A percentile compares a stretch with the other conserved stretches of the same genome.
Evolutionary conservation across 2,888 invertebrate species (phyloP).

Genomic region (Andricus quercusramuli): DNA sequence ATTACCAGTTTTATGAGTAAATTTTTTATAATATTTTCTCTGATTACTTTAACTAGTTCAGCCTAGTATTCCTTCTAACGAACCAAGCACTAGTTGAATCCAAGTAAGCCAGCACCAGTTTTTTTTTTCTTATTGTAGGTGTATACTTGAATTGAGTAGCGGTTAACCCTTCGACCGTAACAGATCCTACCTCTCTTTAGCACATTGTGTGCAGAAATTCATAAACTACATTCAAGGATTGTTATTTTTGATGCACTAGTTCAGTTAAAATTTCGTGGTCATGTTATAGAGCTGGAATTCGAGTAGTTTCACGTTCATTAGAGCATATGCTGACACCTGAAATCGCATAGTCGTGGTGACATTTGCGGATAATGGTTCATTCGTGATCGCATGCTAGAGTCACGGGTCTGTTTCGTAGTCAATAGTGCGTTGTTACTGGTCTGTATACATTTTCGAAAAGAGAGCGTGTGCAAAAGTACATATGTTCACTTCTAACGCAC

Average conservation of each 20-base stretch:
- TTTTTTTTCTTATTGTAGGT: no score
- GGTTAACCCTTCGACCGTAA: not conserved
- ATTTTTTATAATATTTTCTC: no score
- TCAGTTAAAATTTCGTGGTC: slow-evolving; percentile 4
- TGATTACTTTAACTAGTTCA: no score
- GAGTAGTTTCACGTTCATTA: slow-evolving; percentile 24
- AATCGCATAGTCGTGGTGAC: slow-evolving; percentile 12
- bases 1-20: no score
- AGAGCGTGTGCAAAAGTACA: not conserved
- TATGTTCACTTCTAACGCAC: slow-evolving; percentile 15
- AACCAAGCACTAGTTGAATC: no score
- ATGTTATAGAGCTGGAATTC: not conserved
- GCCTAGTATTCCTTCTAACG: no score
- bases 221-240: not conserved
- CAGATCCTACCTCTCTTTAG: not conserved
- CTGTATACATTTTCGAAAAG: not conserved
- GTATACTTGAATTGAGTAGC: no score
- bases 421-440: not conserved
- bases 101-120: no score
- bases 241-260: not conserved
- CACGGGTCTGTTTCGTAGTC: not conserved
- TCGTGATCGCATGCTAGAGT: slow-evolving; percentile 16
- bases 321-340: slow-evolving; percentile 20
- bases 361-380: slow-evolving; percentile 10
- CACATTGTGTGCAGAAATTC: not conserved